Conservation (phyloP, 2,888 invertebrate species). For the Nebria salina region DNA sequence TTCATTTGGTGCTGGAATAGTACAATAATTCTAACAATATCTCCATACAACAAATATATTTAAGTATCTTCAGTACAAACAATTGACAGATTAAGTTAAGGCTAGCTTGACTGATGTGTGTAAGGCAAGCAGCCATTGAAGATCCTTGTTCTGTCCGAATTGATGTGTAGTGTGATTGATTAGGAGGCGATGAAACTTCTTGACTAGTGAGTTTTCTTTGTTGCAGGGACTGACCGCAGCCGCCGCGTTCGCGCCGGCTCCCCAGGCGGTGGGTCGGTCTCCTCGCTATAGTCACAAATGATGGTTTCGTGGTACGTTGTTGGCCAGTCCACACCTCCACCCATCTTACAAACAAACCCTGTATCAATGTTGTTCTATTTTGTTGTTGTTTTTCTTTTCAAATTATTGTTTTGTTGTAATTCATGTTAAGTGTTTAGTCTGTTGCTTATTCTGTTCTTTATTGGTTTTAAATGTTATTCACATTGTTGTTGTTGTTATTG, state of each 20-base stretch:
- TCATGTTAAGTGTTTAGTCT: slow-evolving; percentile 35
- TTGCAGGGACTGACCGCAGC: slow-evolving; percentile 64
- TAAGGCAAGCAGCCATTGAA: no score
- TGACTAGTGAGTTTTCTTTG: slow-evolving; percentile 60
- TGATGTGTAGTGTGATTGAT: neutral
- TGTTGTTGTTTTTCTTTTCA: neutral
- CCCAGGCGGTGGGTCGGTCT: slow-evolving; percentile 59
- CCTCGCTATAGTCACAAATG: slow-evolving; percentile 61
- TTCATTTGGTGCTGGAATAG: no score
- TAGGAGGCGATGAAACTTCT: slow-evolving; percentile 5
- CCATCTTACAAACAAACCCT: slow-evolving; percentile 3
- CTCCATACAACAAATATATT: no score
- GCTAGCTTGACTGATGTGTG: no score
- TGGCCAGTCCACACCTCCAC: slow-evolving; percentile 18
- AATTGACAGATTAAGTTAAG: no score
- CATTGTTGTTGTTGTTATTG: slow-evolving; percentile 37
- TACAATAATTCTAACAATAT: no score
- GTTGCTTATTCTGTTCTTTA: slow-evolving; percentile 30
- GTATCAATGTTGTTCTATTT: neutral
- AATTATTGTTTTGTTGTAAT: neutral
- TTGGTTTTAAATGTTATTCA: slow-evolving; percentile 33
- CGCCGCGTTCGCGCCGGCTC: slow-evolving; percentile 62
- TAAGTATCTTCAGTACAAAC: no score
- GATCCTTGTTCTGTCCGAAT: neutral
- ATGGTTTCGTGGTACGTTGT: slow-evolving; percentile 63